Evolutionary conservation across 2,888 invertebrate species (phyloP).

Genomic region (Athalia cordata): DNA sequence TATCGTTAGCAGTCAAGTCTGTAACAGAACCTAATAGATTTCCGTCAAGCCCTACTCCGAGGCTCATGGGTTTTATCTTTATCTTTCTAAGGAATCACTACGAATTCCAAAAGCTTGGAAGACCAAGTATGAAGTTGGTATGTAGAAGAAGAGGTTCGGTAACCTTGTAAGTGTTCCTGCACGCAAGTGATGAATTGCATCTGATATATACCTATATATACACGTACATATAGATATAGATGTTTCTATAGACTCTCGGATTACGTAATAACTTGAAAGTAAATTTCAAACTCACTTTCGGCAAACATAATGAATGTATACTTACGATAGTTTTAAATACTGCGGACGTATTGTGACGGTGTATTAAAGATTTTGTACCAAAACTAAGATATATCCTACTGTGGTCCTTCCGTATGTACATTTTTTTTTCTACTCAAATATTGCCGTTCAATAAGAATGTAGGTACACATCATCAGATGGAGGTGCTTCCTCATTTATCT

Average conservation of each 20-base stretch:
- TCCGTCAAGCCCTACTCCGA: slow-evolving; percentile 24
- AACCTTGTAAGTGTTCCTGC: slow-evolving; percentile 34
- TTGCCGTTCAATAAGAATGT: slow-evolving; percentile 20
- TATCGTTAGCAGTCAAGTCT: neutral
- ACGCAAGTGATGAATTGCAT: slow-evolving; percentile 19
- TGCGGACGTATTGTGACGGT: too few species aligned
- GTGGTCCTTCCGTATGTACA: too few species aligned
- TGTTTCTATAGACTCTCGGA: neutral
- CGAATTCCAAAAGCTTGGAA: slow-evolving; percentile 29
- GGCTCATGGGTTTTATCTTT: neutral
- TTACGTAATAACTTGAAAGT: neutral
- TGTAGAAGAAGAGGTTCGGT: slow-evolving; percentile 11
- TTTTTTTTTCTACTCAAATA: slow-evolving; percentile 25
- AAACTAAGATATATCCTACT: too few species aligned
- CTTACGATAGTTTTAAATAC: too few species aligned
- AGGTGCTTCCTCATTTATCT: slow-evolving; percentile 28
- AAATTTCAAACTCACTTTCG: slow-evolving; percentile 18
- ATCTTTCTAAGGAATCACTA: neutral
- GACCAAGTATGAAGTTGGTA: neutral
- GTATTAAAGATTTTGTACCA: neutral
- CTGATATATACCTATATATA: neutral
- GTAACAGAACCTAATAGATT: neutral
- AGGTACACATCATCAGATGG: neutral
- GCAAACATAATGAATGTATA: slow-evolving; percentile 18
- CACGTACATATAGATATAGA: neutral